A percentile compares a stretch with the other conserved stretches of the same genome.
Conservation (phyloP, 2,888 invertebrate species). For the Halictus quadricinctus region DNA sequence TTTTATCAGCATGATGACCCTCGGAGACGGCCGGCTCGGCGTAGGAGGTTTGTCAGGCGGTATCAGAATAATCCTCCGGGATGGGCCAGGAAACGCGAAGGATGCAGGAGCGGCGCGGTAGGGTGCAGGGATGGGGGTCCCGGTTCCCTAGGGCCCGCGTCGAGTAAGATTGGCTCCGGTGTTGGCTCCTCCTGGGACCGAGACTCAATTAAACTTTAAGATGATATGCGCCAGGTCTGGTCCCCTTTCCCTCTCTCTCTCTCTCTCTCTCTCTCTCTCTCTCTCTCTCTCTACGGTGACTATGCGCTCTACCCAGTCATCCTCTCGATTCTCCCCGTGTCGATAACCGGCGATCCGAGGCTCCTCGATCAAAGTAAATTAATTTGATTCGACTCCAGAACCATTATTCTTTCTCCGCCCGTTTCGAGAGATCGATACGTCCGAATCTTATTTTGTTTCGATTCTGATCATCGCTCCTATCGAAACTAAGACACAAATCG, state of each 20-base stretch:
- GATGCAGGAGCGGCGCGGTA: constrained; percentile 54
- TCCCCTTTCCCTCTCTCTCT: constrained; percentile 22
- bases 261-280: constrained; percentile 30
- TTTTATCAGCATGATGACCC: constrained; percentile 11
- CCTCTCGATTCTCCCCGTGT: constrained; percentile 29
- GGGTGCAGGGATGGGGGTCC: constrained; percentile 64
- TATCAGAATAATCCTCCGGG: constrained; percentile 58
- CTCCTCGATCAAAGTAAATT: constrained; percentile 21
- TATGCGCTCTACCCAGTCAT: constrained; percentile 29
- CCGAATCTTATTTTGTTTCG: background rate
- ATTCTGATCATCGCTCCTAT: background rate
- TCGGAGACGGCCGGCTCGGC: background rate
- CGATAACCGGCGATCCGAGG: constrained; percentile 40
- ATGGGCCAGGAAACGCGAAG: constrained; percentile 53
- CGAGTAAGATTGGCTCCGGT: constrained; percentile 81
- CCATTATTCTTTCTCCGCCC: background rate
- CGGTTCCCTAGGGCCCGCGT: constrained; percentile 72
- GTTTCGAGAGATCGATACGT: background rate
- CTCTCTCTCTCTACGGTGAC: constrained; percentile 19
- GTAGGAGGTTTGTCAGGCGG: constrained; percentile 57
- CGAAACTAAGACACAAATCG: background rate
- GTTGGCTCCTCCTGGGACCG: constrained; percentile 83
- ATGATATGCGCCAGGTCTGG: constrained; percentile 84
- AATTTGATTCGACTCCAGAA: constrained; percentile 23
- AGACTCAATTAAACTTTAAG: constrained; percentile 90